Conservation (phyloP, 2,113 vertebrate species). For the Cnemophilus loriae region DNA sequence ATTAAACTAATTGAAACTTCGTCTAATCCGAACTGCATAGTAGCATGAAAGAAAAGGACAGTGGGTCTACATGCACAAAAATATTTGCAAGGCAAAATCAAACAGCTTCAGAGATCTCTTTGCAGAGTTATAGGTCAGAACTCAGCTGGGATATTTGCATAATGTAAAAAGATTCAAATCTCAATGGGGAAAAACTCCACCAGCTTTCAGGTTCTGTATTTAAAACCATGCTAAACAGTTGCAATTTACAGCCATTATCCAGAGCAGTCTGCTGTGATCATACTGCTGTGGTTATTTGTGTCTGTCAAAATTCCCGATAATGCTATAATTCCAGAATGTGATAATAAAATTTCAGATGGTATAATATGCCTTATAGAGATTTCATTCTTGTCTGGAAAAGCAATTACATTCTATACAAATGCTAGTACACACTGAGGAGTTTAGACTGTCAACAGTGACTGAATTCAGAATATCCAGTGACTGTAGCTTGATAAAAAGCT, state of each 20-base stretch:
- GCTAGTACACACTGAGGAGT: not conserved
- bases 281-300: not conserved
- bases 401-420: not conserved
- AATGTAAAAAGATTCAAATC: not conserved
- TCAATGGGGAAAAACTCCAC: not conserved
- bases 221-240: not conserved
- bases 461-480: not conserved
- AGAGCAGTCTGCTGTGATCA: not conserved
- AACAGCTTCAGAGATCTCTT: not conserved
- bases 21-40: not conserved
- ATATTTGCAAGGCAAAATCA: not conserved
- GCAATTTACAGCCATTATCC: not conserved
- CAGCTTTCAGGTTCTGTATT: not conserved
- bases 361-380: not conserved
- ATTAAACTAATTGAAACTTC: not conserved
- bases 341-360: not conserved
- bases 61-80: not conserved
- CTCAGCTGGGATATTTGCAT: not conserved
- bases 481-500: not conserved
- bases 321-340: not conserved
- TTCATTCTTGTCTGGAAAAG: not conserved
- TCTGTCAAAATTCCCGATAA: not conserved
- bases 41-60: not conserved
- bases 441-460: not conserved
- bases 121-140: not conserved